Conservation (phyloP, 2,113 vertebrate genomes). For the Axis porcinus region DNA sequence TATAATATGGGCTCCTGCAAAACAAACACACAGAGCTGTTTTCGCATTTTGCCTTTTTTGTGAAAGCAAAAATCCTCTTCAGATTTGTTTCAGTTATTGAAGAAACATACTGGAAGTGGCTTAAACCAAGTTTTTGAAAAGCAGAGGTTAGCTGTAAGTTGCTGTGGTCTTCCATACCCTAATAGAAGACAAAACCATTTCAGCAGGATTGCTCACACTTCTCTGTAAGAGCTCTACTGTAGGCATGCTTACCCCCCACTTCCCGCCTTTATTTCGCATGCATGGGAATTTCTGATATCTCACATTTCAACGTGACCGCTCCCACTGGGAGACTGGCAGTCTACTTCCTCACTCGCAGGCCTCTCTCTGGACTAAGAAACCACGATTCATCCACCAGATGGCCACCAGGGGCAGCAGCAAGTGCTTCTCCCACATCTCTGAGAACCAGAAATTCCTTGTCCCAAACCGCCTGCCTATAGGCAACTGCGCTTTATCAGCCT, state of each 20-base stretch:
- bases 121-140: not conserved
- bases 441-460: not conserved
- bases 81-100: not conserved
- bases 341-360: not conserved
- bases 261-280: not conserved
- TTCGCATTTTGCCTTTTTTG: not conserved
- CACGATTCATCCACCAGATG: not conserved
- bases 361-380: no score
- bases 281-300: not conserved
- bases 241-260: not conserved
- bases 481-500: not conserved
- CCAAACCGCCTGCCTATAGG: not conserved
- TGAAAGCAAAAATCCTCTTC: not conserved
- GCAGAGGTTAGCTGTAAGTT: not conserved
- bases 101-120: not conserved
- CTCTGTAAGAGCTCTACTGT: not conserved
- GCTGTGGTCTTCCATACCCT: not conserved
- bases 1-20: not conserved
- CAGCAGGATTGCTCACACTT: not conserved
- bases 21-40: not conserved
- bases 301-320: not conserved
- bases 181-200: not conserved
- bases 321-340: rapidly evolving
- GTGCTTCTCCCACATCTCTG: not conserved
- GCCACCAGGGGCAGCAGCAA: not conserved